phyloP scores from a whole-genome alignment of 2,888 invertebrate genomes.

The Dasysyrphus albostriatus region DNA sequence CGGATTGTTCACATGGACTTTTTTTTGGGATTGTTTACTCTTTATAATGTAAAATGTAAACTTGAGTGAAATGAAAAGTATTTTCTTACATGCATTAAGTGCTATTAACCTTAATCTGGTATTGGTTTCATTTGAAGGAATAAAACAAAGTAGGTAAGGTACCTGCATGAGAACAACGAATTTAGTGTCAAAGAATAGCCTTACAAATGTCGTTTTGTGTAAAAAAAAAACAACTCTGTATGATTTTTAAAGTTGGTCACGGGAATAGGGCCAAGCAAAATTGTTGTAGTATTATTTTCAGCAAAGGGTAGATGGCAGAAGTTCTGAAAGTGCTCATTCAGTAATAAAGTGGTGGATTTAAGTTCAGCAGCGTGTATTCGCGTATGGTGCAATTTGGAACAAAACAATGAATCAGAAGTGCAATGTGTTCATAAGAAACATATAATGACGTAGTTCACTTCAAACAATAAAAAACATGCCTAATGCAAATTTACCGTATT shows the following conservation, averaged over 20 bases:
- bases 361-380: too few relatives aligned
- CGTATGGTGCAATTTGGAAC: too few relatives aligned
- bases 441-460: too few relatives aligned
- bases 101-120: constrained; percentile 22
- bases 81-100: background rate
- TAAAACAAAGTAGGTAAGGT: background rate
- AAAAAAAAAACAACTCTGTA: background rate
- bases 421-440: too few relatives aligned
- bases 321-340: too few relatives aligned
- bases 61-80: background rate
- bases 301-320: too few relatives aligned
- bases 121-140: constrained; percentile 15
- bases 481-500: too few relatives aligned
- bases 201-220: background rate
- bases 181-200: background rate
- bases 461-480: too few relatives aligned
- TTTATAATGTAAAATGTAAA: background rate
- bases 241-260: background rate
- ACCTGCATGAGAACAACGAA: background rate
- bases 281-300: too few relatives aligned
- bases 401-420: too few relatives aligned
- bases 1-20: background rate
- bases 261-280: background rate
- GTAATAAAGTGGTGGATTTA: too few relatives aligned
- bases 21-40: background rate